These are phyloP conservation scores for Drosophila neutralis DNA, from an alignment of 2,888 invertebrate genomes.

Conservation along the genomic window DNA sequence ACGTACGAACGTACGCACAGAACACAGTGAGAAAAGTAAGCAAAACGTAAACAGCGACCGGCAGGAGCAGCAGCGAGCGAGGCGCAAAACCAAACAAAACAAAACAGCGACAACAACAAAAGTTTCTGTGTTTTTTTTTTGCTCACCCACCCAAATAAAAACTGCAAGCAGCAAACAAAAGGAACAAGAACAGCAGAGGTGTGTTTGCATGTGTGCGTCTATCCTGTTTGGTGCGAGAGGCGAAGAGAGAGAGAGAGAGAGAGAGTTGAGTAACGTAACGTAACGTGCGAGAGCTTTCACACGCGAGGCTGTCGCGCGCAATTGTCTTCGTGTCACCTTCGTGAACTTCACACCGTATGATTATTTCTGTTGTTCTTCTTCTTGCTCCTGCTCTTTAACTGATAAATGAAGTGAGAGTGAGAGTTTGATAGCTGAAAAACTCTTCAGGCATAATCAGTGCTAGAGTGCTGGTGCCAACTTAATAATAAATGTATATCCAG, in stretches of 20 bases:
- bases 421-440: constrained; percentile 1
- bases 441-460: constrained; percentile 14
- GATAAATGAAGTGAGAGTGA: constrained; percentile 52
- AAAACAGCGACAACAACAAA: constrained; percentile 43
- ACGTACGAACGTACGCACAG: constrained; percentile 2
- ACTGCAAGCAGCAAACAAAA: constrained; percentile 29
- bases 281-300: constrained; percentile 30
- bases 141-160: constrained; percentile 51
- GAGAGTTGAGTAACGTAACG: constrained; percentile 6
- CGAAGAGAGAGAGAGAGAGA: constrained; percentile 21
- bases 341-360: constrained; percentile 22
- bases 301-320: constrained; percentile 49
- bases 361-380: constrained; percentile 22
- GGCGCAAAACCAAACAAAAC: constrained; percentile 58
- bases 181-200: constrained; percentile 18
- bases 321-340: constrained; percentile 47
- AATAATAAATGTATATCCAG: constrained; percentile 29
- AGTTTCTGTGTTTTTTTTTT: constrained; percentile 6
- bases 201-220: constrained; percentile 34
- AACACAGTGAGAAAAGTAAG: constrained; percentile 25
- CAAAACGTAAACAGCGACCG: constrained; percentile 63
- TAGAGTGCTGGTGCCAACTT: constrained; percentile 25
- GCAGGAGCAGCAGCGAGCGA: constrained; percentile 15
- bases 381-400: constrained; percentile 21
- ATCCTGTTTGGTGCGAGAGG: constrained; percentile 47